phyloP scores from a whole-genome alignment of 2,888 invertebrate genomes.

The Ethmia dodecea region DNA sequence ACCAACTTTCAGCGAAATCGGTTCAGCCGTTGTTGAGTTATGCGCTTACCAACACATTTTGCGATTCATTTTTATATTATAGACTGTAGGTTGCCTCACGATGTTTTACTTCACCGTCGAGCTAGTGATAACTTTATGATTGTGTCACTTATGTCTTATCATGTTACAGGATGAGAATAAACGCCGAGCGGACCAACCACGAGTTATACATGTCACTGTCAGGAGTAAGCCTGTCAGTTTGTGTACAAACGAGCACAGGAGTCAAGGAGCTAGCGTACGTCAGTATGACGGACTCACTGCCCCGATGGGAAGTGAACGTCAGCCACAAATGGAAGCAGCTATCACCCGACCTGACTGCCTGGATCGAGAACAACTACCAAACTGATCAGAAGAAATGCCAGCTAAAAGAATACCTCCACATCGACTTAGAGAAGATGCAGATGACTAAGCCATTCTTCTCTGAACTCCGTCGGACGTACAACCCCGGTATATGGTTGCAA shows the following conservation, averaged over 20 bases:
- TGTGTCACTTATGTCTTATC: too few species aligned
- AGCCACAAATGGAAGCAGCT: conserved; percentile 88
- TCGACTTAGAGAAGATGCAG: conserved; percentile 90
- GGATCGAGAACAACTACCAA: conserved; percentile 89
- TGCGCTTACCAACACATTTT: too few species aligned
- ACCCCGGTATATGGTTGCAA: conserved; percentile 86
- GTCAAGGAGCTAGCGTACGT: conserved; percentile 82
- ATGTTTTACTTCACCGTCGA: too few species aligned
- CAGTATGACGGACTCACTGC: conserved; percentile 82
- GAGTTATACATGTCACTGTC: conserved; percentile 84
- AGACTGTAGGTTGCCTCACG: too few species aligned
- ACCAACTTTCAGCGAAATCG: too few species aligned
- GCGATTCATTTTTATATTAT: too few species aligned
- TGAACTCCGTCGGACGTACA: conserved; percentile 83
- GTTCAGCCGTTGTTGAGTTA: too few species aligned
- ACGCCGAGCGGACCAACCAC: conserved; percentile 81
- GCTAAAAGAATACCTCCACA: conserved; percentile 86
- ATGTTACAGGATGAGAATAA: conserved; percentile 69
- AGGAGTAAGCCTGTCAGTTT: conserved; percentile 81
- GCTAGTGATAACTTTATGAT: too few species aligned
- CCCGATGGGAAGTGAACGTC: conserved; percentile 89
- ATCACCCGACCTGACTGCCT: conserved; percentile 85
- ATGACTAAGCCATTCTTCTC: conserved; percentile 93
- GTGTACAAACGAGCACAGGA: conserved; percentile 53
- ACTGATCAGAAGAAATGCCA: conserved; percentile 83